A percentile compares a stretch with the other conserved stretches of the same genome.
Evolutionary conservation across 2,797 vertebrate species (phyloP).

Genomic region (Protonibea diacanthus): DNA sequence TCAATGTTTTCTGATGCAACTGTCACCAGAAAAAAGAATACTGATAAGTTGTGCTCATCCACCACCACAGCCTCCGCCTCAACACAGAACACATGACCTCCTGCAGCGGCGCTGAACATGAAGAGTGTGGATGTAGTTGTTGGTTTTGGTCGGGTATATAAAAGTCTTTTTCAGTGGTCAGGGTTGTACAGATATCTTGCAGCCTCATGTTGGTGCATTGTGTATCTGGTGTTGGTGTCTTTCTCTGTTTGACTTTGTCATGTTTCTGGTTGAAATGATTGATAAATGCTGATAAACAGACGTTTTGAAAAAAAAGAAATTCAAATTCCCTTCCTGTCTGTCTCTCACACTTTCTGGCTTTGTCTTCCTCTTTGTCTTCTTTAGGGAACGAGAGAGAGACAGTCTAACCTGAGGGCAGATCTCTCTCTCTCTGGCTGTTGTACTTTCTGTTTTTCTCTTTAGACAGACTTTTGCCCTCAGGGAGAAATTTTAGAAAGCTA

Average conservation of each 20-base stretch:
- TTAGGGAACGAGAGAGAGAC: conserved; percentile 25
- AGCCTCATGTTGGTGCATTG: not conserved
- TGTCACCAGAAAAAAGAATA: too few species aligned
- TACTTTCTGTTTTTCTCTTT: conserved; percentile 45
- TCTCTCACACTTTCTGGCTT: not conserved
- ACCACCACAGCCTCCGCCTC: too few species aligned
- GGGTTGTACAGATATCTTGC: not conserved
- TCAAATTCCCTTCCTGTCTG: not conserved
- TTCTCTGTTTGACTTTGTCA: not conserved
- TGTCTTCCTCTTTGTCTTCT: conserved; percentile 2
- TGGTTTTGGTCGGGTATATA: not conserved
- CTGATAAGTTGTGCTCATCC: not conserved
- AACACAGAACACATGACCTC: too few species aligned
- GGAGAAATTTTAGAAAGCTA: conserved; percentile 56
- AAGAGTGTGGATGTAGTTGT: not conserved
- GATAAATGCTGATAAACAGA: not conserved
- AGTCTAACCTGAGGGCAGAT: conserved; percentile 55
- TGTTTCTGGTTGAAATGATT: not conserved
- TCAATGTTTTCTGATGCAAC: too few species aligned
- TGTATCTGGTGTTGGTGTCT: not conserved
- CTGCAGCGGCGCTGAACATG: not conserved
- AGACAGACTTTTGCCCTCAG: conserved; percentile 46
- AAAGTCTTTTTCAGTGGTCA: too few species aligned
- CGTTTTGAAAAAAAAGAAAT: not conserved
- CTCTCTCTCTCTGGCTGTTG: conserved; percentile 25